These are phyloP conservation scores for Pontoporia blainvillei DNA, from an alignment of 2,113 vertebrate genomes.

Conservation along the genomic window DNA sequence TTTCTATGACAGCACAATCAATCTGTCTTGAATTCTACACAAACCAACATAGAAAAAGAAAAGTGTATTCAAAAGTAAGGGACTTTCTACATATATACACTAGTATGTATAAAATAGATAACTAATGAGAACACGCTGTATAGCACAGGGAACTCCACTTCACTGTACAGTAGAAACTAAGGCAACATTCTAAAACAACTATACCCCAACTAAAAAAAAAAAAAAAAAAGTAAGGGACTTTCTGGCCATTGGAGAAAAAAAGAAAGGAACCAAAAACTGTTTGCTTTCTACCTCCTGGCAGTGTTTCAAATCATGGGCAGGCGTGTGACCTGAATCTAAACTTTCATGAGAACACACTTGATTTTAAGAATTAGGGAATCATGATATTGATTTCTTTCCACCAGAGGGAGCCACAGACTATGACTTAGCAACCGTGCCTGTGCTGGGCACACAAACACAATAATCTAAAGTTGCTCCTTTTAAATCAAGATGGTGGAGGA, in stretches of 20 bases:
- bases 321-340: background rate
- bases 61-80: background rate
- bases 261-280: background rate
- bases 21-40: background rate
- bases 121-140: too few species aligned
- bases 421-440: background rate
- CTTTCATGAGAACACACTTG: background rate
- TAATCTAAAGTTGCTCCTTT: background rate
- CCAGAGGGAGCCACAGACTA: conserved; percentile 84
- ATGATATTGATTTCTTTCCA: conserved; percentile 74
- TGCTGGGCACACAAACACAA: background rate
- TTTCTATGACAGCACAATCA: too few species aligned
- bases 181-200: too few species aligned
- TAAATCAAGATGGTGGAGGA: background rate
- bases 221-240: background rate
- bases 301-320: background rate
- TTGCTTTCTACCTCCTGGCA: background rate
- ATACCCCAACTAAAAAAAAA: too few species aligned
- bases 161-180: too few species aligned
- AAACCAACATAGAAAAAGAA: background rate
- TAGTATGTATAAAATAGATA: too few species aligned
- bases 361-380: background rate
- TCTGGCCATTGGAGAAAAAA: background rate
- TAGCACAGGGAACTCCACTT: too few species aligned
- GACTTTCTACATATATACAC: background rate